Evolutionary conservation across 2,797 vertebrate species (phyloP).

Genomic region (Chiroxiphia lanceolata): DNA sequence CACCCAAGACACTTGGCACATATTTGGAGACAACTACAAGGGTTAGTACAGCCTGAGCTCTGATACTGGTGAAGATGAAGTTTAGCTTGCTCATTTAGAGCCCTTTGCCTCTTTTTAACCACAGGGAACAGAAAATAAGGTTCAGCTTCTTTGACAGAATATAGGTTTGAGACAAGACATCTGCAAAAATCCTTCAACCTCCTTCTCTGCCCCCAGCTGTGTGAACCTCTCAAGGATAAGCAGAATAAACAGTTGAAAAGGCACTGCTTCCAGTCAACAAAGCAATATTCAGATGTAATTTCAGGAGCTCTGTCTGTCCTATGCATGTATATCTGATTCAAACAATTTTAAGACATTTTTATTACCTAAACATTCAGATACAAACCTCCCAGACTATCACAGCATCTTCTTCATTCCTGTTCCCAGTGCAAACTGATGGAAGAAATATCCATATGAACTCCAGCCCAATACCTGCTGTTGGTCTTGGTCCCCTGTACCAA

Average conservation of each 20-base stretch:
- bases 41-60: neutral
- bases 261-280: neutral
- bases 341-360: neutral
- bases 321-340: neutral
- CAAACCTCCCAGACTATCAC: neutral
- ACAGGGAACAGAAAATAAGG: neutral
- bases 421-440: neutral
- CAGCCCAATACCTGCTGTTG: neutral
- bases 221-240: neutral
- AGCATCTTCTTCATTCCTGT: neutral
- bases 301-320: neutral
- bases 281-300: neutral
- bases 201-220: neutral
- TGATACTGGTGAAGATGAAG: neutral
- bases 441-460: neutral
- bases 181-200: neutral
- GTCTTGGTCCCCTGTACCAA: neutral
- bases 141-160: neutral
- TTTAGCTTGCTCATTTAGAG: neutral
- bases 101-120: neutral
- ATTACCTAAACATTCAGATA: neutral
- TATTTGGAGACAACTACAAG: neutral
- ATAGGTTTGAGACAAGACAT: neutral
- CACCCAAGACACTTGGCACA: neutral
- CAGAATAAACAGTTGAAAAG: neutral